Evolutionary conservation across 2,888 invertebrate species (phyloP), one percentile per base, ranked within the genome.

Genomic region (Chrysotoxum bicinctum): DNA sequence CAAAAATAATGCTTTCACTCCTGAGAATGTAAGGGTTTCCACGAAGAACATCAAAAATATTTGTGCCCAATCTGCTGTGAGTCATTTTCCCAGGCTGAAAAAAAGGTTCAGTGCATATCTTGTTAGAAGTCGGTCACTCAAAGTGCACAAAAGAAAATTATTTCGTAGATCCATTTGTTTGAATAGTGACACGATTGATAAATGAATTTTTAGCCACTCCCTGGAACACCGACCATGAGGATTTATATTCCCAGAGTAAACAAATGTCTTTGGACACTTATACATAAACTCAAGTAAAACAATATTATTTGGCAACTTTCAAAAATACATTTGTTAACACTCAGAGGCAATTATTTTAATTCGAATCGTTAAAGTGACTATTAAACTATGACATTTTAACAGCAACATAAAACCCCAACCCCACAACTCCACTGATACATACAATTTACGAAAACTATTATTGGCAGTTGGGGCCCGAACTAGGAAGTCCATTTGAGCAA

Each of bases 401-500:
- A 43, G 0, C 9, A 43, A 30, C 4, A 37, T 3, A 56, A 35
- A 30, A 2, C 21, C 68, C 43, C 16, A 37, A 45, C 62, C 37
- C 62, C 10, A n/a, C n/a, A 23, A 48, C 8, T 30, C 8, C 35
- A 43, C 52, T 21, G 37, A 43, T 45, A 48, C 35, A n/a, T 26
- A 54, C 23, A 32, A 35, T 35, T 10, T 19, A 12, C 6, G 26
- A 45, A 43, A 19, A 62, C 23, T 52, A 37, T 72, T 54, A 76
- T 60, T 66, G 60, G 37, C 16, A 35, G n/a, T 56, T 30, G 54
- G 43, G 23, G 35, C 43, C 73, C 40, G 40, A 74, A 74, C 83
- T 19, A 79, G 83, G 79, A 84, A 84, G 74, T 70, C 35, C 73
- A 69, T 35, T 50, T 32, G n/a, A 78, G n/a, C 48, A 2, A 56